A percentile compares a stretch with the other conserved stretches of the same genome.
phyloP scores from a whole-genome alignment of 1,140 invertebrate species.

The Teleogryllus occipitalis region DNA sequence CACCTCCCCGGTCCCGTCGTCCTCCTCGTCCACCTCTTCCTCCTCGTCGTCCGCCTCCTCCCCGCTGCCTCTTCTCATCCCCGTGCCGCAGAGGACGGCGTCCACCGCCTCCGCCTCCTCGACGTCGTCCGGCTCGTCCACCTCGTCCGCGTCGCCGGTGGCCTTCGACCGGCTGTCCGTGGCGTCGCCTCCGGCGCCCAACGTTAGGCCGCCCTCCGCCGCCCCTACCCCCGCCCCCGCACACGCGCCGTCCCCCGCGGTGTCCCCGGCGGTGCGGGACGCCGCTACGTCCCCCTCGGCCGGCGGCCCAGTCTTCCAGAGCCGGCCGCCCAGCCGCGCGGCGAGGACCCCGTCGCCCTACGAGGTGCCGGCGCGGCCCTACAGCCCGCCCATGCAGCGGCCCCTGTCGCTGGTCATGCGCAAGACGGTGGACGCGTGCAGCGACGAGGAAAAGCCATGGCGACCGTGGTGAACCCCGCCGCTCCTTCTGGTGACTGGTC shows the following conservation, averaged over 20 bases:
- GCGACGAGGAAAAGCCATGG: neutral
- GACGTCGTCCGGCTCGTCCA: slow-evolving; percentile 39
- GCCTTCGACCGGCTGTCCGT: slow-evolving; percentile 36
- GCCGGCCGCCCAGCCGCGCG: slow-evolving; percentile 22
- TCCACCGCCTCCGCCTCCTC: slow-evolving; percentile 54
- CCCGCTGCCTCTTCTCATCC: slow-evolving; percentile 55
- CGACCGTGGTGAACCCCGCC: neutral
- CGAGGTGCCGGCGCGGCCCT: slow-evolving; percentile 17
- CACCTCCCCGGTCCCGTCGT: slow-evolving; percentile 32
- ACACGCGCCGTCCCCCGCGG: slow-evolving; percentile 36
- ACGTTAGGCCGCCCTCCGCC: neutral
- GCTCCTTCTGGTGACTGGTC: no score
- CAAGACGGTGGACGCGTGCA: neutral
- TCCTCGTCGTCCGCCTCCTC: slow-evolving; percentile 34
- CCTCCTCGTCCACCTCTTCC: slow-evolving; percentile 28
- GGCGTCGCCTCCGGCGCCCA: slow-evolving; percentile 35
- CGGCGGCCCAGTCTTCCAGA: slow-evolving; percentile 12
- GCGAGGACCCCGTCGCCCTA: neutral
- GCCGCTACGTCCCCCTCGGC: slow-evolving; percentile 36
- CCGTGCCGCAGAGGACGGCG: slow-evolving; percentile 59
- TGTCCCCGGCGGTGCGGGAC: slow-evolving; percentile 35
- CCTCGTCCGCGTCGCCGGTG: slow-evolving; percentile 33
- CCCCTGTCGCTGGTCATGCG: slow-evolving; percentile 33
- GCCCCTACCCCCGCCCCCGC: slow-evolving; percentile 29
- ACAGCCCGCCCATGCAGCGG: slow-evolving; percentile 40